These are phyloP conservation scores for Adoxophyes honmai DNA, from an alignment of 1,140 invertebrate species.

Conservation along the genomic window DNA sequence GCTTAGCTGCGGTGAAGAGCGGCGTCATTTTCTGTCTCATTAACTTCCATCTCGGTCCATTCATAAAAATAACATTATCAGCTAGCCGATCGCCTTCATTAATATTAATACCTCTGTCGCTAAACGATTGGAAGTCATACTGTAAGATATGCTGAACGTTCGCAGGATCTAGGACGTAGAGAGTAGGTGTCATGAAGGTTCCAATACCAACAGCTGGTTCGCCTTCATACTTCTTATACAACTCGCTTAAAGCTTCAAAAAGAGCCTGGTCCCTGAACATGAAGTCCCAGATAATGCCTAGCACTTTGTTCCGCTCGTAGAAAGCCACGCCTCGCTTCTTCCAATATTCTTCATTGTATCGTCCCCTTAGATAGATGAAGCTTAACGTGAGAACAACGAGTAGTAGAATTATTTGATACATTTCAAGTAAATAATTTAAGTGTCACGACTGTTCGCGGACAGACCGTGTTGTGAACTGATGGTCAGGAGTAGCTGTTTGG, in stretches of 20 bases:
- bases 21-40: conserved; percentile 52
- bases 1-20: conserved; percentile 53
- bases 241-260: neutral
- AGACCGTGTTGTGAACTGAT: too few species aligned
- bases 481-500: neutral
- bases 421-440: neutral
- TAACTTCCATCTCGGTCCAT: conserved; percentile 63
- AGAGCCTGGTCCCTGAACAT: neutral
- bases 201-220: conserved; percentile 37
- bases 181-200: conserved; percentile 38
- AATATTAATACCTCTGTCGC: conserved; percentile 39
- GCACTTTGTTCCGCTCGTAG: neutral
- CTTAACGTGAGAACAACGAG: neutral
- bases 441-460: neutral
- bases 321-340: conserved; percentile 23
- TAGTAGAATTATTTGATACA: neutral
- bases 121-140: conserved; percentile 71
- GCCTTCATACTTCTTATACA: neutral
- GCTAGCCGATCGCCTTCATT: conserved; percentile 56
- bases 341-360: conserved; percentile 23
- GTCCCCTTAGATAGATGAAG: neutral
- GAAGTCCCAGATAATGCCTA: conserved; percentile 14
- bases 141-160: conserved; percentile 75
- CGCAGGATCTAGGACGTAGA: conserved; percentile 67
- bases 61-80: conserved; percentile 53